A percentile compares a stretch with the other conserved stretches of the same genome.
Conservation (phyloP, 2,888 invertebrate genomes). For the Colostygia pectinataria region DNA sequence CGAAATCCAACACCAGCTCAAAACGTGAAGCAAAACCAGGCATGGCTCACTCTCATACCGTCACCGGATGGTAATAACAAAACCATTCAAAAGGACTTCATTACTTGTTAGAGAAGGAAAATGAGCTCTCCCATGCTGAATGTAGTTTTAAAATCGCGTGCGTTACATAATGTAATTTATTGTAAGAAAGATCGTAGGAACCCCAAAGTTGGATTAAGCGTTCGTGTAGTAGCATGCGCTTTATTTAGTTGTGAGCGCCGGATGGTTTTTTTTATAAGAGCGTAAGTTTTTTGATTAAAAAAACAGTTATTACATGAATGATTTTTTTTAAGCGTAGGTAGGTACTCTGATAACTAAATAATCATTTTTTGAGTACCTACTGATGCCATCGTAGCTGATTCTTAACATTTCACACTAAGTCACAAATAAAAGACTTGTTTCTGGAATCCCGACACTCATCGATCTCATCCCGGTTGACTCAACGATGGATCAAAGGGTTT, state of each 20-base stretch:
- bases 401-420: no score
- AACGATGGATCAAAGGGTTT: no score
- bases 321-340: no score
- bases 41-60: slow-evolving; percentile 7
- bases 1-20: slow-evolving; percentile 1
- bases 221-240: slow-evolving; percentile 1
- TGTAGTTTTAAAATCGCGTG: neutral
- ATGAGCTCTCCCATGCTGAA: slow-evolving; percentile 4
- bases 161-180: neutral
- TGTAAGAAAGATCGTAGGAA: neutral
- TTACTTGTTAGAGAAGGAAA: neutral
- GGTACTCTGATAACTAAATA: no score
- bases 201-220: neutral
- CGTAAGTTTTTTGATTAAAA: neutral
- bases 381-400: no score
- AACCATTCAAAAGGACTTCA: neutral
- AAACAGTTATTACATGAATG: no score
- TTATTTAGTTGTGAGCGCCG: neutral
- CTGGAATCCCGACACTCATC: no score
- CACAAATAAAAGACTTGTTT: no score
- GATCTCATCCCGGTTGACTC: no score
- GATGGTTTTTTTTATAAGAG: neutral
- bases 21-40: slow-evolving; percentile 13
- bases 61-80: slow-evolving; percentile 9
- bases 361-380: no score